phyloP scores from a whole-genome alignment of 2,113 vertebrate species.

The Hippocampus barbouri region DNA sequence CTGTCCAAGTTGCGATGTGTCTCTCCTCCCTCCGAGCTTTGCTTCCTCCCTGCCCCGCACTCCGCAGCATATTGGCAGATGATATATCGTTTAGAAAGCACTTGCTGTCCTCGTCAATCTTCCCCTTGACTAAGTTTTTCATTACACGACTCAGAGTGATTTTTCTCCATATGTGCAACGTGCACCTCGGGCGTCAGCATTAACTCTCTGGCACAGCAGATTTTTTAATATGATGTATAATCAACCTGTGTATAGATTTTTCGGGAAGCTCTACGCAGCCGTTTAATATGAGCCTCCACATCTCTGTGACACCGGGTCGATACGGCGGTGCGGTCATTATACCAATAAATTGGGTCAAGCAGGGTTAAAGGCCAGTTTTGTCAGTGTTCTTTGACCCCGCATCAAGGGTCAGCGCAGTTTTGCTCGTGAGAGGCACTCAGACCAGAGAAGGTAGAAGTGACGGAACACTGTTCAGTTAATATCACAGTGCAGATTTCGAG shows the following conservation, averaged over 20 bases:
- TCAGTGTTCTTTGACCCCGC: conserved; percentile 55
- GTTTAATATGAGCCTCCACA: conserved; percentile 49
- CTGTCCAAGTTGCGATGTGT: conserved; percentile 1
- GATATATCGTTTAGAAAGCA: conserved; percentile 45
- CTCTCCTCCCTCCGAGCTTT: conserved; percentile 22
- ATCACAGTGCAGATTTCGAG: conserved; percentile 67
- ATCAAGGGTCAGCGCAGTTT: conserved; percentile 46
- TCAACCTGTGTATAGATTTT: conserved; percentile 55
- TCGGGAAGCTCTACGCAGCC: conserved; percentile 13
- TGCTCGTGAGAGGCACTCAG: conserved; percentile 32
- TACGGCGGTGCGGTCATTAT: conserved; percentile 57
- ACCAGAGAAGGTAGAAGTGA: conserved; percentile 38
- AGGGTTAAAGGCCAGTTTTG: conserved; percentile 60
- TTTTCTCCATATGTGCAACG: conserved; percentile 34
- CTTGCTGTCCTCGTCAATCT: conserved; percentile 50
- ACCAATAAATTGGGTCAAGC: conserved; percentile 67
- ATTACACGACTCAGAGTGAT: conserved; percentile 29
- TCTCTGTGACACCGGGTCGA: conserved; percentile 53
- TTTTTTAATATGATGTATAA: conserved; percentile 32
- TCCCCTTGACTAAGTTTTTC: conserved; percentile 32
- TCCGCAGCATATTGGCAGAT: conserved; percentile 16
- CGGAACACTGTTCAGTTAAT: conserved; percentile 51
- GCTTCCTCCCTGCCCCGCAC: conserved; percentile 13
- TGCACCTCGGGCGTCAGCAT: conserved; percentile 39
- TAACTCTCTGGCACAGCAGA: conserved; percentile 16